Evolutionary conservation across 2,113 vertebrate species (phyloP).

Genomic region (Peucedramus taeniatus): DNA sequence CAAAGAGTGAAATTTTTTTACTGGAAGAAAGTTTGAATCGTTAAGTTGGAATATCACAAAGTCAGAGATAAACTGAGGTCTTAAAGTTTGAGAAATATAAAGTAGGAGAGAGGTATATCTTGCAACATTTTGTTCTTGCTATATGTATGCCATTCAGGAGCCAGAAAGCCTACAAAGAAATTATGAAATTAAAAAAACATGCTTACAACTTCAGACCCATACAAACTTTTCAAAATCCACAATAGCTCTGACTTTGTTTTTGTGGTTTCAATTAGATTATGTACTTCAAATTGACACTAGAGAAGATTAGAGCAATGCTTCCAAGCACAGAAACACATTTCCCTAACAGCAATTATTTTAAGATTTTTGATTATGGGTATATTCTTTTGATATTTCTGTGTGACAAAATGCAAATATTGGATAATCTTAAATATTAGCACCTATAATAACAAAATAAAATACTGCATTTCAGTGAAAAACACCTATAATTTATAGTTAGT

Average conservation of each 20-base stretch:
- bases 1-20: neutral
- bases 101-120: neutral
- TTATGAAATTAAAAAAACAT: neutral
- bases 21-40: neutral
- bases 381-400: neutral
- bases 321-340: neutral
- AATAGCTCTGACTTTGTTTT: neutral
- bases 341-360: neutral
- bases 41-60: neutral
- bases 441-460: neutral
- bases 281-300: neutral
- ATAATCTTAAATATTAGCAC: neutral
- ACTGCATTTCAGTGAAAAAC: neutral
- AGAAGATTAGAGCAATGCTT: neutral
- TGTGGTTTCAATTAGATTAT: neutral
- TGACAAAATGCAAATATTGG: neutral
- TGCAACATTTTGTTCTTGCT: neutral
- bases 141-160: neutral
- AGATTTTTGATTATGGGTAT: neutral
- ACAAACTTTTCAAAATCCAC: neutral
- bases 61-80: neutral
- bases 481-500: neutral
- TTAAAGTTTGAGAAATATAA: neutral
- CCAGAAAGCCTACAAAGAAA: neutral
- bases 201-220: neutral